A percentile compares a stretch with the other conserved stretches of the same genome.
phyloP scores from a whole-genome alignment of 2,888 invertebrate genomes.

The Zygothrica quintamaculata region DNA sequence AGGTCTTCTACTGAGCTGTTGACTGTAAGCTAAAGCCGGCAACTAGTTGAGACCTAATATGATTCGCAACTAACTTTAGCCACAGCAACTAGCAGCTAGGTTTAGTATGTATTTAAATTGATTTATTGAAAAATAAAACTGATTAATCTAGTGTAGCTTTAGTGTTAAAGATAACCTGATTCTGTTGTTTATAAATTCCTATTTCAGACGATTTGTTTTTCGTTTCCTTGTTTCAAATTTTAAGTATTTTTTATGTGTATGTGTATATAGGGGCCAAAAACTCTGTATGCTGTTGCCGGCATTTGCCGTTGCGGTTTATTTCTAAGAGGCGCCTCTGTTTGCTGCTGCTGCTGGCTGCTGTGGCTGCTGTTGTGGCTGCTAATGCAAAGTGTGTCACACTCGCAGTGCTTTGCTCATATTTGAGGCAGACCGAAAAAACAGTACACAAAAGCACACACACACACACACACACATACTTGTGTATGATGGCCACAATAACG shows the following conservation, averaged over 20 bases:
- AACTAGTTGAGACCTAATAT: no score
- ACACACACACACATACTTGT: no score
- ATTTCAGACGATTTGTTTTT: not conserved
- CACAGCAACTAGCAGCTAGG: no score
- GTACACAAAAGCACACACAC: slow-evolving; percentile 1
- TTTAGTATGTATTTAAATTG: no score
- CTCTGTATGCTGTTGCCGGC: slow-evolving; percentile 51
- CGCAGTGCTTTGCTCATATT: slow-evolving; percentile 48
- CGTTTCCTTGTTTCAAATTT: slow-evolving; percentile 24
- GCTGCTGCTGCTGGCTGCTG: slow-evolving; percentile 34
- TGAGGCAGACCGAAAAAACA: slow-evolving; percentile 30
- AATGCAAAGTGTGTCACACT: slow-evolving; percentile 50
- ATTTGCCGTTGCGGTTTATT: slow-evolving; percentile 49
- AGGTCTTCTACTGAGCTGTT: no score
- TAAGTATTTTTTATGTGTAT: slow-evolving; percentile 26
- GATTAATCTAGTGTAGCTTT: no score
- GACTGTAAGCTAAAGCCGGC: no score
- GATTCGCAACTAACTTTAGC: no score
- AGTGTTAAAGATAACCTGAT: no score
- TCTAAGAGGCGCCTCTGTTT: slow-evolving; percentile 36
- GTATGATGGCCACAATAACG: slow-evolving; percentile 32
- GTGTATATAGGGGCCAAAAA: slow-evolving; percentile 33
- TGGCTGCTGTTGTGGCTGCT: slow-evolving; percentile 5
- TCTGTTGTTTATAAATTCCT: not conserved
- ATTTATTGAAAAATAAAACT: no score